Base-by-base conservation (phyloP, 2,888 invertebrate genomes). In the Bhutanitis thaidina region DNA sequence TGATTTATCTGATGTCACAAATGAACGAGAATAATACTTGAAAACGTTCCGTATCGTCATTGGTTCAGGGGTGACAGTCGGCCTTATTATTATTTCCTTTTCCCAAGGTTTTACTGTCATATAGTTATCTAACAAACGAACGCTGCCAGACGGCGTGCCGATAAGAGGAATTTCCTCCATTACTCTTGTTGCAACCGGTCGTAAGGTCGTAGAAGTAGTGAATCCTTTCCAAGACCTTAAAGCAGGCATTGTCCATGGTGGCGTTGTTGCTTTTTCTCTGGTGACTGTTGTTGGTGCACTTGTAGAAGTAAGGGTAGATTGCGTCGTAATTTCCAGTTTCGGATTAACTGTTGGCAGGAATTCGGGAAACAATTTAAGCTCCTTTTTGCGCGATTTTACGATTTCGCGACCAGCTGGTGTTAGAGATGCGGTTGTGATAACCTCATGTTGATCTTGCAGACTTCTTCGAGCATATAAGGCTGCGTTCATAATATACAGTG, bases 181-280 rank as follows among this genome's bases (percentile, higher is more conserved):
- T 39, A 73, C 71, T 56, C 80, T 80, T 3, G 80, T 84, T 4
- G 83, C 74, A 40, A 78, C 60, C 7, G 80, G 76, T 54, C 70
- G 80, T 58, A 75, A 65, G 13, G 78, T 76, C 0, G 84, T 79
- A 0, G 78, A 72, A 20, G 77, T 60, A 1, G 71, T 71, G 29
- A 79, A 73, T 53, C 74, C 77, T 60, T 82, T 87, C 86, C 86
- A 84, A 10, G 80, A 80, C 50, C 77, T 74, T 37, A 91, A 75
- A 9, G 91, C 90, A 27, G 91, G 91, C 71, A 91, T 87, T 43
- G 88, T 90, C 79, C 91, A 90, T 5, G 90, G 83, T 37, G 88
- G 85, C n/a, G 77, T 74, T 25, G 84, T 77, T 54, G 79, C 70
- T 53, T 59, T 74, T 47, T 78, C 80, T 48, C 60, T 71, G 5